Conservation (phyloP, 2,113 vertebrate species). For the Odontesthes bonariensis region DNA sequence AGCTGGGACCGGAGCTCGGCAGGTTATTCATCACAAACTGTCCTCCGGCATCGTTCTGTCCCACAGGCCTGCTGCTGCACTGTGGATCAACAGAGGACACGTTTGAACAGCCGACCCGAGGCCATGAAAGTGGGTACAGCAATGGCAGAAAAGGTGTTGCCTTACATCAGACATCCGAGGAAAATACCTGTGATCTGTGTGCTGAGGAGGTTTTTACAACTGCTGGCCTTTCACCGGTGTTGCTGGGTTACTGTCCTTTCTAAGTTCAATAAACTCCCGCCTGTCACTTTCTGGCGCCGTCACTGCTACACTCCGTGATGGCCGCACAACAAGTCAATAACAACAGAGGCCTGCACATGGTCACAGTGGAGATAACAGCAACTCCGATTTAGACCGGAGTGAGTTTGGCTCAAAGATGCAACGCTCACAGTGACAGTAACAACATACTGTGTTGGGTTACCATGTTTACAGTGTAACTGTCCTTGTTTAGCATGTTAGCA, state of each 20-base stretch:
- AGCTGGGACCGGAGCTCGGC: conserved; percentile 39
- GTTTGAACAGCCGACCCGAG: conserved; percentile 71
- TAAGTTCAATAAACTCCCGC: background rate
- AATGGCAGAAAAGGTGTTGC: conserved; percentile 38
- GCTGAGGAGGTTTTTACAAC: background rate
- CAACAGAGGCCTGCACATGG: background rate
- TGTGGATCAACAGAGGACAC: conserved; percentile 67
- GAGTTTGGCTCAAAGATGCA: too few species aligned
- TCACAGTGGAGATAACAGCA: conserved; percentile 5
- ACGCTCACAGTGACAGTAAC: too few species aligned
- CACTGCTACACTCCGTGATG: background rate
- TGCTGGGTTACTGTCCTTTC: conserved; percentile 26
- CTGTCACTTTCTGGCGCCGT: background rate
- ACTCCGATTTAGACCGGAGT: background rate
- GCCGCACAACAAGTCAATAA: background rate
- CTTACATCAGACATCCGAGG: conserved; percentile 43
- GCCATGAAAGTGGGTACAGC: conserved; percentile 51
- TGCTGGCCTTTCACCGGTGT: background rate
- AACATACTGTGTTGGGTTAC: too few species aligned
- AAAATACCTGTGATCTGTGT: conserved; percentile 40
- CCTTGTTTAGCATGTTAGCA: conserved; percentile 1
- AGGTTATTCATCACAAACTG: conserved; percentile 69
- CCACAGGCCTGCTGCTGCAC: conserved; percentile 48
- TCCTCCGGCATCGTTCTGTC: conserved; percentile 65
- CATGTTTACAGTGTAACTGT: background rate